Evolutionary conservation across 2,113 vertebrate genomes (phyloP), one percentile per base, ranked within the genome.

Genomic region (Abramis brama): DNA sequence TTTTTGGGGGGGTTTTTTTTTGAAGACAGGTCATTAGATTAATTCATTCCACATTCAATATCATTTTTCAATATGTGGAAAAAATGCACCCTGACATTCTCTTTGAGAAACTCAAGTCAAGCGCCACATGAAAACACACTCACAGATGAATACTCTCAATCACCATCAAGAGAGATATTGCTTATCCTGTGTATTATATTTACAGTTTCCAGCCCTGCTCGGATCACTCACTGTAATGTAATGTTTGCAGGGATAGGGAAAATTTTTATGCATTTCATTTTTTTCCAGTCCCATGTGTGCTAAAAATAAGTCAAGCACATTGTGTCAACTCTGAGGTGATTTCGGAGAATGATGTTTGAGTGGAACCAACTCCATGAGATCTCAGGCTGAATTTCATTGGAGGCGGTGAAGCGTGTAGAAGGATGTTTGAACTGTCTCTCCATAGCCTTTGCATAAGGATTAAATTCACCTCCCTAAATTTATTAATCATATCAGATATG

Each of bases 401-500:
- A 81, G 84, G 86, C 60, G 10, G 27, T 79, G 85, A 87, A 90
- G 87, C 89, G 52, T 86, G 74, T 66, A 52, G 76, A 78, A 85
- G 60, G 84, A 87, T 90, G 85, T 90, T 87, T 86, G 86, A 84
- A 68, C 86, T 86, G 70, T 73, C 81, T 83, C 76, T 12, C 19
- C 71, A 60, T 87, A 88, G 89, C 89, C 87, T 90, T 90, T 90
- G 80, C 87, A 90, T 86, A 90, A 87, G 87, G 87, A 88, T 90
- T 90, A 88, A 86, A 89, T 85, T 88, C 84, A 23, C 50, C 70
- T 84, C 66, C 68, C 85, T 55, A 88, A 88, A 87, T 85, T 66
- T 89, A 88, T 89, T 89, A 86, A 89, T 89, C 79, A 90, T 85
- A 90, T 85, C 86, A 87, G 86, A 89, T 86, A 85, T 86, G 79